These are phyloP conservation scores for Tanypteryx hageni DNA, from an alignment of 2,888 invertebrate species.

Conservation along the genomic window DNA sequence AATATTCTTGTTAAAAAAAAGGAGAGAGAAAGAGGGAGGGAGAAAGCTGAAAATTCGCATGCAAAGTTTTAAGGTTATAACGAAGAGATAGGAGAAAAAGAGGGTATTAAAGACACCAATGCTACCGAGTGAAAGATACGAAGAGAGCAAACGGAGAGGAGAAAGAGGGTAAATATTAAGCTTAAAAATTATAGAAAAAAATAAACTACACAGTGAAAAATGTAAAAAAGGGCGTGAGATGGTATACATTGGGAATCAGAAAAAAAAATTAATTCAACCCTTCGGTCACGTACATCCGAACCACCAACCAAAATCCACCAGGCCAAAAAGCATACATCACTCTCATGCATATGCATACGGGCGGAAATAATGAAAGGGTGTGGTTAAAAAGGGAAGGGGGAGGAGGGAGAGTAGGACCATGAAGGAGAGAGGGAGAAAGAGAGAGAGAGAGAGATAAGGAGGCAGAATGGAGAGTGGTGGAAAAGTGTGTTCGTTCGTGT, in stretches of 20 bases:
- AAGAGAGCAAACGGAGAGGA: not conserved
- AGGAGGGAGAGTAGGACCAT: not conserved
- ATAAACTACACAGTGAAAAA: too few species aligned
- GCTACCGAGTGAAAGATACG: not conserved
- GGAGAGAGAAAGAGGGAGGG: too few species aligned
- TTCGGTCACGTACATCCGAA: not conserved
- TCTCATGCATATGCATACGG: constrained; percentile 58
- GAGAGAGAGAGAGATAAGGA: constrained; percentile 8
- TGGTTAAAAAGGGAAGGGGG: not conserved
- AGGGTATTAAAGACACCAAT: not conserved
- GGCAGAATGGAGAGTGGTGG: not conserved
- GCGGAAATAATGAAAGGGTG: constrained; percentile 64
- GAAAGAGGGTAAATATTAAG: not conserved
- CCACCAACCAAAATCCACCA: constrained; percentile 22
- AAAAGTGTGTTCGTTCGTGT: not conserved
- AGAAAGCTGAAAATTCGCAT: too few species aligned
- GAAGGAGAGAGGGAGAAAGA: not conserved
- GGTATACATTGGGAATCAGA: not conserved
- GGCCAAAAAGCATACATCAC: constrained; percentile 53
- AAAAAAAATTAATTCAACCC: not conserved
- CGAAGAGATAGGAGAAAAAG: not conserved
- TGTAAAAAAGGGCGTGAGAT: too few species aligned
- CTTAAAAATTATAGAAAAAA: too few species aligned
- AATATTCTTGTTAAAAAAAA: too few species aligned
- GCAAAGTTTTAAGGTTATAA: not conserved